phyloP scores from a whole-genome alignment of 2,888 invertebrate genomes.

The Geotrupes spiniger region DNA sequence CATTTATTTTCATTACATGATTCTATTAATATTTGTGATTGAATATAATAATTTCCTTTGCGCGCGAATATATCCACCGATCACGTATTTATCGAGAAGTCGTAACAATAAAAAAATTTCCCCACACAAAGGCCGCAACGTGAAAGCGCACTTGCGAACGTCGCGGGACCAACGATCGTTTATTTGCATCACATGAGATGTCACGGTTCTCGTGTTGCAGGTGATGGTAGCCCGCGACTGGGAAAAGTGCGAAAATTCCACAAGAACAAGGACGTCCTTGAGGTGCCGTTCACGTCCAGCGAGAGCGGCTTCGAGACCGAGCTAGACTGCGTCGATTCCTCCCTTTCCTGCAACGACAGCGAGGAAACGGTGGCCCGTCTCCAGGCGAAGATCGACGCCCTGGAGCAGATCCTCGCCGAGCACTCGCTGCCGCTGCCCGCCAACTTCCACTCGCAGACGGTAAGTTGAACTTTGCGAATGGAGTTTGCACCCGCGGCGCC shows the following conservation, averaged over 20 bases:
- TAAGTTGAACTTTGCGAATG: constrained; percentile 30
- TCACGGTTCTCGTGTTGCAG: constrained; percentile 29
- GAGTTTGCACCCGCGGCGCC: too few species aligned
- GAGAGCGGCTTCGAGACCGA: constrained; percentile 51
- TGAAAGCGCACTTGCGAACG: too few species aligned
- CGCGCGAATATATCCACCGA: too few species aligned
- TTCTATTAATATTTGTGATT: too few species aligned
- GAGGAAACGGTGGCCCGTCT: constrained; percentile 32
- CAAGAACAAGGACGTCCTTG: constrained; percentile 48
- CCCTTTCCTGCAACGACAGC: constrained; percentile 35
- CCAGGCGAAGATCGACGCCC: constrained; percentile 44
- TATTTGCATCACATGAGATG: too few species aligned
- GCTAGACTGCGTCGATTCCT: constrained; percentile 44
- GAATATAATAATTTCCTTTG: too few species aligned
- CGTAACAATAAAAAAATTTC: too few species aligned
- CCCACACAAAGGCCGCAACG: too few species aligned
- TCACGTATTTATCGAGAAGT: too few species aligned
- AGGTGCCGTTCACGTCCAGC: constrained; percentile 44
- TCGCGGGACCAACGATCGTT: too few species aligned
- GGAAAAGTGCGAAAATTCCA: constrained; percentile 61
- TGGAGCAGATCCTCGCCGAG: constrained; percentile 45
- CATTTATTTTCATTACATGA: too few species aligned
- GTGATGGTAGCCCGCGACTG: constrained; percentile 57
- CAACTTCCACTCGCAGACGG: constrained; percentile 29
- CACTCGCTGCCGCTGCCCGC: constrained; percentile 42